Percentiles rank a stretch among this genome's conserved stretches.
These are phyloP conservation scores for Drosophila colorata DNA, from an alignment of 2,888 invertebrate genomes.

Conservation along the genomic window DNA sequence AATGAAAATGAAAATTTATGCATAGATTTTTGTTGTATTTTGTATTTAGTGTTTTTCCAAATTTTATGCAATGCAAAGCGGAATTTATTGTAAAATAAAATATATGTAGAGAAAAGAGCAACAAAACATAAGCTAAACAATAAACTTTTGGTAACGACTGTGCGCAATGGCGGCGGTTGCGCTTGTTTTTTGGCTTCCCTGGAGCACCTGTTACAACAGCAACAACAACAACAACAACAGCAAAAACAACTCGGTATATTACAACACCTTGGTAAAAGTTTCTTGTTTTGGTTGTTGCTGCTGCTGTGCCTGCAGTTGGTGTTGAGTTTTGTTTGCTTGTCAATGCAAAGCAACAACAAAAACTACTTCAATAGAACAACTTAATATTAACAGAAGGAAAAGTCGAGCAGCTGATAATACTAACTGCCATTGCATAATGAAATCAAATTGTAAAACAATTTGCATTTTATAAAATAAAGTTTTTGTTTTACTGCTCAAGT, in stretches of 20 bases:
- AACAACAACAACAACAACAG: conserved; percentile 25
- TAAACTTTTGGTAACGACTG: conserved; percentile 66
- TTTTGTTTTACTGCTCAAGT: conserved; percentile 40
- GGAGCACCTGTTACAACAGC: conserved; percentile 58
- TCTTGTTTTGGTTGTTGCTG: conserved; percentile 22
- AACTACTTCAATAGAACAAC: background rate
- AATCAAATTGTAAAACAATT: conserved; percentile 72
- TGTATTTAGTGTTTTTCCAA: conserved; percentile 5
- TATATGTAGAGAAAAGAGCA: conserved; percentile 11
- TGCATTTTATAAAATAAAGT: conserved; percentile 68
- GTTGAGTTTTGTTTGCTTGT: conserved; percentile 46
- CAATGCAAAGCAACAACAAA: conserved; percentile 41
- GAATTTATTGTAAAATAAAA: conserved; percentile 52
- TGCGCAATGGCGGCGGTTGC: conserved; percentile 8
- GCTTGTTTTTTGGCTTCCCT: conserved; percentile 30
- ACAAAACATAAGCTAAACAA: conserved; percentile 54
- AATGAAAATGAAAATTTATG: conserved; percentile 33
- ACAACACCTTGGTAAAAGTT: conserved; percentile 64
- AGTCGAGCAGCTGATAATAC: conserved; percentile 52
- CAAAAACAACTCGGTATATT: conserved; percentile 24
- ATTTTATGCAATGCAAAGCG: conserved; percentile 18
- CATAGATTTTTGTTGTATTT: conserved; percentile 21
- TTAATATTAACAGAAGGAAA: conserved; percentile 18
- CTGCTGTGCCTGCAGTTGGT: conserved; percentile 41
- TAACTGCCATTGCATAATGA: conserved; percentile 55